A percentile compares a stretch with the other conserved stretches of the same genome.
Evolutionary conservation across 1,140 invertebrate genomes (phyloP).

Genomic region (Conus ventricosus): DNA sequence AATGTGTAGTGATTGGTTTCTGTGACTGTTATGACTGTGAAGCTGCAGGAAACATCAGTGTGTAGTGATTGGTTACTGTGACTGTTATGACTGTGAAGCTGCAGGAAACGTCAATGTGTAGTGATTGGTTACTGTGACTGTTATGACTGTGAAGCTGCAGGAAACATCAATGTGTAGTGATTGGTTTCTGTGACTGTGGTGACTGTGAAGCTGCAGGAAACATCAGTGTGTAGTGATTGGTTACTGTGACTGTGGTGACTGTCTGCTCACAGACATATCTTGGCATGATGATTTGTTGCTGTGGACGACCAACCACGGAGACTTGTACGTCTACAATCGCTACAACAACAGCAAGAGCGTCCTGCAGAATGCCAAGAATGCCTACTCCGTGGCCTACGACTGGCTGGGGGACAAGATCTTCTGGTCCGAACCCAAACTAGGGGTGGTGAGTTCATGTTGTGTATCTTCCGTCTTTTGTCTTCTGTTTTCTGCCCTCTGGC

Average conservation of each 20-base stretch:
- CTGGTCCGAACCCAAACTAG: conserved; percentile 88
- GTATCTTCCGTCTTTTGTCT: too few relatives aligned
- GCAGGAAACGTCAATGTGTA: background rate
- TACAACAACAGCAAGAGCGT: conserved; percentile 44
- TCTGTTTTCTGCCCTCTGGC: too few relatives aligned
- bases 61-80: too few relatives aligned
- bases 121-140: too few relatives aligned
- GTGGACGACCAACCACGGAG: conserved; percentile 48
- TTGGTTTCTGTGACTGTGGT: too few relatives aligned
- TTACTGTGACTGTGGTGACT: too few relatives aligned
- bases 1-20: background rate
- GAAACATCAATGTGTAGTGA: background rate
- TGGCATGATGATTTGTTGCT: conserved; percentile 54
- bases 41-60: too few relatives aligned
- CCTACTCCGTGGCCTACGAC: conserved; percentile 88
- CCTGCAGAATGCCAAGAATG: conserved; percentile 82
- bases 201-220: too few relatives aligned
- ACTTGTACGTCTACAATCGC: conserved; percentile 48
- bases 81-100: too few relatives aligned
- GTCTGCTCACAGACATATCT: conserved; percentile 45
- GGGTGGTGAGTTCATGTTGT: conserved; percentile 46
- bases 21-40: too few relatives aligned
- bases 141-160: background rate
- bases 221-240: too few relatives aligned
- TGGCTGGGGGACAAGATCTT: conserved; percentile 92